Base-by-base conservation (phyloP, 1,140 invertebrate genomes). In the Eriosoma lanigerum region DNA sequence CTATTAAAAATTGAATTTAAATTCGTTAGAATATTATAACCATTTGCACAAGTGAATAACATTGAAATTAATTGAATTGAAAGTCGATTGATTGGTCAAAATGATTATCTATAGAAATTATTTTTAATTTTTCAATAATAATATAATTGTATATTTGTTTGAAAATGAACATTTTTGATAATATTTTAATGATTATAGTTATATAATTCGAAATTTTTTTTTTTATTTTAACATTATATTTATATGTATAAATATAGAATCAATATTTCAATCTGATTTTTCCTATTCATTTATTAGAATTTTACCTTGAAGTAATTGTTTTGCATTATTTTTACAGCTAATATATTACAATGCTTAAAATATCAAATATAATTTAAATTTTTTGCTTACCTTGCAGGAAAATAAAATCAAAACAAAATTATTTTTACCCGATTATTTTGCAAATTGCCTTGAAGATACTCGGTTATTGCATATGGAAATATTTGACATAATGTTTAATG, bases 371-470 rank as follows among this genome's bases (percentile, higher is more conserved):
- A 50, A 72, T n/a, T 19, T 70, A 17, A 50, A 52, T 72, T 72
- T 52, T 29, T 50, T 72, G 21, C 52, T 26, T 52, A 52, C 13
- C 38, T 10, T 12, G 29, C 75, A 78, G 75, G 75, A 78, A 48
- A 78, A 62, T 29, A 44, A 78, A 78, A 60, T 78, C 48, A 24
- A 26, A 19, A 44, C 75, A 78, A 78, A 78, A 78, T 38, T 60
- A 62, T n/a, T 78, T 62, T 60, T 78, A 17, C 56, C 75, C 6
- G 56, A 78, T 24, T 78, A 78, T 9, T 60, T 78, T 44, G 56
- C 75, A 32, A 78, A 60, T 62, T 78, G 56, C 29, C 19, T 78
- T 17, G 75, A 78, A 60, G 75, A 78, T 46, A 60, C 75, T 46
- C 62, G 75, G 48, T 44, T 48, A 15, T 48, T 78, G 44, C 75